Percentiles rank a stretch among this genome's conserved stretches.
phyloP scores from a whole-genome alignment of 2,113 vertebrate species.

The Morone saxatilis region DNA sequence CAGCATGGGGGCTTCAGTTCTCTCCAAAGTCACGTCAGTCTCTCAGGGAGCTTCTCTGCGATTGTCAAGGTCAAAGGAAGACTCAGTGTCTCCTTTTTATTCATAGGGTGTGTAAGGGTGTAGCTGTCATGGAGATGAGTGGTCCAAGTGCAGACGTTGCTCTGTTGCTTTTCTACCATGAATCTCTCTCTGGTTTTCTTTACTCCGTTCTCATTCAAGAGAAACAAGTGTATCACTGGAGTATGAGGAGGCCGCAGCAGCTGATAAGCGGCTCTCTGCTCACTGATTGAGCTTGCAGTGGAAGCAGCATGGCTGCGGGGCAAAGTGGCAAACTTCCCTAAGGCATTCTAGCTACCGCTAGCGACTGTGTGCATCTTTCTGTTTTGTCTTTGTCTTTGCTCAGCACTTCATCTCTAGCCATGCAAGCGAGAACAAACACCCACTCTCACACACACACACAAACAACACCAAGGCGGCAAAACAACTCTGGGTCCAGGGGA shows the following conservation, averaged over 20 bases:
- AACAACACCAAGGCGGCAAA: constrained; percentile 50
- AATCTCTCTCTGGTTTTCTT: constrained; percentile 44
- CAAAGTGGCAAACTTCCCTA: constrained; percentile 55
- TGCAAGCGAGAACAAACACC: constrained; percentile 42
- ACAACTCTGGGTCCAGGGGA: constrained; percentile 63
- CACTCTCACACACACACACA: constrained; percentile 26
- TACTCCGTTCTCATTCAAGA: constrained; percentile 34
- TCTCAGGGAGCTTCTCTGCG: constrained; percentile 47
- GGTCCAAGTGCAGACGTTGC: constrained; percentile 15
- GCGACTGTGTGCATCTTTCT: constrained; percentile 22
- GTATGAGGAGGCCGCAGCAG: constrained; percentile 27
- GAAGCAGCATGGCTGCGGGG: constrained; percentile 49
- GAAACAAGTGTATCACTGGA: constrained; percentile 57
- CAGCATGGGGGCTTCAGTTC: constrained; percentile 59
- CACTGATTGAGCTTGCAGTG: constrained; percentile 52
- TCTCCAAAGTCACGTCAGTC: constrained; percentile 53
- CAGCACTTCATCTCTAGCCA: constrained; percentile 31
- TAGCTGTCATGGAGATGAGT: constrained; percentile 60
- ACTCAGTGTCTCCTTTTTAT: constrained; percentile 46
- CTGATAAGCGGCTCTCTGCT: constrained; percentile 71
- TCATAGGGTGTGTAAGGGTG: constrained; percentile 41
- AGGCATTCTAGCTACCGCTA: constrained; percentile 38
- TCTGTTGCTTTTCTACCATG: constrained; percentile 39
- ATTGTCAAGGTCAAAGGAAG: constrained; percentile 67
- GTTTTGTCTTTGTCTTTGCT: constrained; percentile 48